Conservation (phyloP, 2,113 vertebrate genomes). For the Apteryx mantelli region DNA sequence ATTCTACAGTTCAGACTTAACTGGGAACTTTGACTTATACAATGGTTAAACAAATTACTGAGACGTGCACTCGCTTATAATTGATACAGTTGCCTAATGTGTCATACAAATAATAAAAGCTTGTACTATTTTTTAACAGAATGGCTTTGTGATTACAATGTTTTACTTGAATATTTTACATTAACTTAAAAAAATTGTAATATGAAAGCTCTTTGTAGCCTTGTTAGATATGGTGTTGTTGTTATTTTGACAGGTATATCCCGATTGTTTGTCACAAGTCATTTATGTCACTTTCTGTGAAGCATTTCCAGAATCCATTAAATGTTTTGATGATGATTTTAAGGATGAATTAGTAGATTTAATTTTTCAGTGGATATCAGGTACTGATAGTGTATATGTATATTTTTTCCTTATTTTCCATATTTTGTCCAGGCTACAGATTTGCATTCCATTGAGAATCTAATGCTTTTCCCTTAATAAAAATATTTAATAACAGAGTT, state of each 20-base stretch:
- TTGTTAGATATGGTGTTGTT: background rate
- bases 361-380: constrained; percentile 75
- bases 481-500: background rate
- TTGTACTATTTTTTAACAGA: background rate
- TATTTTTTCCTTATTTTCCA: background rate
- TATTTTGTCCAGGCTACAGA: background rate
- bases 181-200: background rate
- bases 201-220: background rate
- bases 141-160: background rate
- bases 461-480: background rate
- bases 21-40: background rate
- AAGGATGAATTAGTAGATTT: constrained; percentile 63
- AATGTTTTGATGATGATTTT: constrained; percentile 66
- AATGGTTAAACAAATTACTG: background rate
- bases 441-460: background rate
- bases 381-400: constrained; percentile 19
- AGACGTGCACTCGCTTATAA: background rate
- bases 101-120: background rate
- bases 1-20: background rate
- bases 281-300: constrained; percentile 66
- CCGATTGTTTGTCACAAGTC: constrained; percentile 70
- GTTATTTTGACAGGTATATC: constrained; percentile 65
- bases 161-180: background rate
- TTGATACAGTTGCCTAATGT: background rate
- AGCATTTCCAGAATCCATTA: constrained; percentile 66